Percentiles rank a stretch among this genome's conserved stretches.
These are phyloP conservation scores for Muscicapa striata DNA, from an alignment of 2,797 vertebrate genomes.

Conservation along the genomic window DNA sequence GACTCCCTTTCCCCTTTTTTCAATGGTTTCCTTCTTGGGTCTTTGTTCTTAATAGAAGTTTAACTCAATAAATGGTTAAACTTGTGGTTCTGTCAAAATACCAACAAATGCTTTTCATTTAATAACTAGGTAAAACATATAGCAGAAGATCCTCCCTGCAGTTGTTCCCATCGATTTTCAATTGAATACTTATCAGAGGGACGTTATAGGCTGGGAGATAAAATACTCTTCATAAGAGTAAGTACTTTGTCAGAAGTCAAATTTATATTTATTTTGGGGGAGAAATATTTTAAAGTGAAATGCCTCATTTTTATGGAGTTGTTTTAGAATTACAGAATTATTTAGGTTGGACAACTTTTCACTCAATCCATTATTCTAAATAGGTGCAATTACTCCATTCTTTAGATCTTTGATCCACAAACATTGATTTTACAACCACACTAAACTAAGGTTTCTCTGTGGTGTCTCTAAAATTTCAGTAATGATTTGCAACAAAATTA, in stretches of 20 bases:
- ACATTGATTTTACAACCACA: not conserved
- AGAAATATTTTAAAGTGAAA: not conserved
- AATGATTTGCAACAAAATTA: not conserved
- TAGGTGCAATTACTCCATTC: not conserved
- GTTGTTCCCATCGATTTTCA: slow-evolving; percentile 93
- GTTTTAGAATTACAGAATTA: not conserved
- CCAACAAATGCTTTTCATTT: not conserved
- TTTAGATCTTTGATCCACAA: not conserved
- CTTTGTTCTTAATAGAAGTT: not conserved
- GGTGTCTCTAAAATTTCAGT: not conserved
- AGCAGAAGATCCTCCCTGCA: slow-evolving; percentile 91
- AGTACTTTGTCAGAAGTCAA: slow-evolving; percentile 59
- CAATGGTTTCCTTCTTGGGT: not conserved
- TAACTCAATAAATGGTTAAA: not conserved
- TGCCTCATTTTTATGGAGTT: not conserved
- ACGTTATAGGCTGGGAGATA: slow-evolving; percentile 94
- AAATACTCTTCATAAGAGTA: slow-evolving; percentile 96
- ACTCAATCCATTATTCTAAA: not conserved
- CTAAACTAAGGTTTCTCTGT: not conserved
- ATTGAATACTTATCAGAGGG: slow-evolving; percentile 98
- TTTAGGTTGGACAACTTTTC: not conserved
- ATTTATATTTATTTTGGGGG: not conserved
- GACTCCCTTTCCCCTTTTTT: not conserved
- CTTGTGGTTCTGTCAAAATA: not conserved
- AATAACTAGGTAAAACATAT: slow-evolving; percentile 86